Evolutionary conservation across 2,113 vertebrate genomes (phyloP), one percentile per base, ranked within the genome.

Genomic region (Centrocercus urophasianus): DNA sequence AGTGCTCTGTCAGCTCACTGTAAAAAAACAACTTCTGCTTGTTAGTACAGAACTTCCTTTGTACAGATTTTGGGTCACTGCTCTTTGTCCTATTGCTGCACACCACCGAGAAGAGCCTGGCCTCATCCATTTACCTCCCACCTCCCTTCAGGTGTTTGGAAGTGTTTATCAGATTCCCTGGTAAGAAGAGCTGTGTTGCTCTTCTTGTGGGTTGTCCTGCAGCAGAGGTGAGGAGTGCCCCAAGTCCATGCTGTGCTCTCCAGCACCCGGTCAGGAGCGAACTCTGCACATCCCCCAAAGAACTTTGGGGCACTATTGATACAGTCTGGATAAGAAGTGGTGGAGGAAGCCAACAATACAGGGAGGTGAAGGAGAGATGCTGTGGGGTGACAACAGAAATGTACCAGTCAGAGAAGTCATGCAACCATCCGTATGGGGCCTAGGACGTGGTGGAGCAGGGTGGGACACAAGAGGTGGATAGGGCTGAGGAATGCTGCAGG

Each of bases 181-280:
- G 52, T 54, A 28, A 54, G 52, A 28, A 27, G 50, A 54, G 52
- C 27, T 27, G 27, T 28, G 30, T 45, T 43, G 69, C 1, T 1
- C 18, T 38, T n/a, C 20, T 36, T 19, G 27, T 50, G 13, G 15
- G 20, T 71, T 42, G 40, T 34, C 48, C 34, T 34, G 24, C 13
- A 20, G 28, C 25, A 32, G 52, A 24, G 14, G 13, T 5, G 0
- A 13, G 27, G 2, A 64, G 42, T 27, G 50, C 59, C 80, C 30
- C 30, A 12, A 36, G 57, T 48, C 36, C 50, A 10, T 17, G 50
- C 25, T 16, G 5, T 14, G 48, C 30, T 30, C 40, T 25, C 30
- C 34, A 34, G n/a, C 12, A 27, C 22, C 1, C 3, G 24, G 36
- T 10, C 60, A 8, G 67, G n/a, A 22, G n/a, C 34, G 0, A 7